These are phyloP conservation scores for Linnaemya tessellans DNA, from an alignment of 2,888 invertebrate genomes.

Conservation along the genomic window DNA sequence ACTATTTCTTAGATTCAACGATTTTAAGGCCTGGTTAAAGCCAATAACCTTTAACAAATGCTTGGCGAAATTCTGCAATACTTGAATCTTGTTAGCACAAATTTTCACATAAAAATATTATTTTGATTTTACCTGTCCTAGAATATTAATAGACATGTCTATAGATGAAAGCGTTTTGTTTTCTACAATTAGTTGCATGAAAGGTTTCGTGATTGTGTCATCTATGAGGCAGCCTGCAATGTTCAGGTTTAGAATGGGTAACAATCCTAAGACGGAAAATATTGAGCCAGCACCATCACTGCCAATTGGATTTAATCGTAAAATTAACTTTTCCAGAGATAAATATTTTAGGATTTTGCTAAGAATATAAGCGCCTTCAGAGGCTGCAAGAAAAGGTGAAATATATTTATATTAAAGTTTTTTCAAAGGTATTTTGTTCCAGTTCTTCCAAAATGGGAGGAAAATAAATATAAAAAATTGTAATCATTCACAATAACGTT, in stretches of 20 bases:
- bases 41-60: slow-evolving; percentile 80
- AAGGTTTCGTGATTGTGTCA: slow-evolving; percentile 77
- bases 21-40: slow-evolving; percentile 78
- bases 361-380: slow-evolving; percentile 80
- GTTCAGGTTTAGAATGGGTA: slow-evolving; percentile 79
- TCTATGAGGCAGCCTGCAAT: slow-evolving; percentile 80
- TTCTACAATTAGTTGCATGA: slow-evolving; percentile 80
- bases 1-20: slow-evolving; percentile 80
- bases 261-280: slow-evolving; percentile 76
- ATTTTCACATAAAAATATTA: neutral
- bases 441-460: too few relatives aligned
- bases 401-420: too few relatives aligned
- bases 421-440: too few relatives aligned
- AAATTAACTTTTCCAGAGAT: slow-evolving; percentile 77
- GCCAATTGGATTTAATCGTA: slow-evolving; percentile 82
- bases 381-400: slow-evolving; percentile 73
- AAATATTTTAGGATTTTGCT: slow-evolving; percentile 78
- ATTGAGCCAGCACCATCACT: slow-evolving; percentile 82
- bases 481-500: too few relatives aligned
- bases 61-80: slow-evolving; percentile 79
- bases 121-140: slow-evolving; percentile 78
- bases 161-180: slow-evolving; percentile 77
- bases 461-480: too few relatives aligned
- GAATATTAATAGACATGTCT: slow-evolving; percentile 80
- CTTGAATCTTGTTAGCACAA: neutral